These are phyloP conservation scores for Trachelus troglodyta DNA, from an alignment of 2,888 invertebrate species.

Conservation along the genomic window DNA sequence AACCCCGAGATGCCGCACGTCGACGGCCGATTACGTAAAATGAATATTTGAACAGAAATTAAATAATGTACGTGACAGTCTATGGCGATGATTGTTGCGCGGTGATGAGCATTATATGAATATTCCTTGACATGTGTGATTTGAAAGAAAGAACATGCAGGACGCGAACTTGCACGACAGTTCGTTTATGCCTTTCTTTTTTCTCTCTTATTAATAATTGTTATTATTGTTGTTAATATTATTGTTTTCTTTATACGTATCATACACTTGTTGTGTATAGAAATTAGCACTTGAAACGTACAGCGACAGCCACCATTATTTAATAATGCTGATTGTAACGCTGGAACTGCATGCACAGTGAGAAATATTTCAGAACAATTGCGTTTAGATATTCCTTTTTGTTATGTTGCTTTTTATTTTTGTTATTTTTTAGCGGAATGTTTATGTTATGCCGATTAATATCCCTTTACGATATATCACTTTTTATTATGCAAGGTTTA, in stretches of 20 bases:
- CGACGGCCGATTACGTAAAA: background rate
- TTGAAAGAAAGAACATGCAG: background rate
- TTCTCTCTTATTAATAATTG: background rate
- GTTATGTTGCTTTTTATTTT: background rate
- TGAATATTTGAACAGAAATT: background rate
- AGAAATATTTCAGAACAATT: background rate
- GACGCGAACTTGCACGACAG: background rate
- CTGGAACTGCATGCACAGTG: background rate
- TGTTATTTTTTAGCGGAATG: background rate
- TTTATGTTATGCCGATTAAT: background rate
- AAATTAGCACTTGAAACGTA: background rate
- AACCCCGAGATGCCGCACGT: slow-evolving; percentile 37
- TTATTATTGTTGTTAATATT: background rate
- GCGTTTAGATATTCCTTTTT: background rate
- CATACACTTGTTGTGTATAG: background rate
- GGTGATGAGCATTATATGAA: background rate
- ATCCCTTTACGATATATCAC: background rate
- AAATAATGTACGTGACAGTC: background rate
- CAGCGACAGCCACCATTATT: background rate
- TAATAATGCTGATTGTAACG: background rate
- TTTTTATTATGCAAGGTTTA: background rate
- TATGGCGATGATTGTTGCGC: background rate
- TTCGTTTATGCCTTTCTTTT: background rate
- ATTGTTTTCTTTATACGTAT: background rate
- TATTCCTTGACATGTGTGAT: background rate